Evolutionary conservation across 2,888 invertebrate genomes (phyloP), one percentile per base, ranked within the genome.

Genomic region (Dicyrtomina minuta): DNA sequence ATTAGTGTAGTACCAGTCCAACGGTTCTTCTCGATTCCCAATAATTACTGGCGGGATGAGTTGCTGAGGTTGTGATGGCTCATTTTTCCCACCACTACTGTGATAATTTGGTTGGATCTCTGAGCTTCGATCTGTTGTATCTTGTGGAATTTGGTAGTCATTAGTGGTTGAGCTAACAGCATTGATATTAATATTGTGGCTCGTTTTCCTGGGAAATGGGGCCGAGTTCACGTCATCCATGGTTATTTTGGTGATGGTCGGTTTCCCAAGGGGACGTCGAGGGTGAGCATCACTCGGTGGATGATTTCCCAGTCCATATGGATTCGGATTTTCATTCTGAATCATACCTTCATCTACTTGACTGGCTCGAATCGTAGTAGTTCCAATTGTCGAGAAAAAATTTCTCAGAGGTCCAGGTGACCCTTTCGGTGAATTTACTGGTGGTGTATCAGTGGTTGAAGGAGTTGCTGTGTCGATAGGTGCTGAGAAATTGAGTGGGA

Each of bases 1-100:
- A 81, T 91, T 92, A 75, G 89, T 89, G 81, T 90, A 93, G 81
- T 93, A 93, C 93, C 93, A 93, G 65, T 80, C 80, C 12, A 69
- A 49, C 0, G 75, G 74, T 27, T 75, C 75, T 41, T 75, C 72
- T 17, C 68, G 53, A 26, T 70, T 74, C 15, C 70, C 75, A n/a
- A 75, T 74, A 60, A 78, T 70, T 26, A 78, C 75, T 10, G 78
- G 78, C 15, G 78, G 78, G 46, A 75, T 56, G 26, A 75, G 51
- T 43, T 68, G 59, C 24, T 68, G 68, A 17, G 68, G 68, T 17
- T 68, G 12, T 70, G 75, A 43, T 10, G 62, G 49, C 26, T 59
- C 59, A 13, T 33, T 65, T 33, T 58, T 49, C 4, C 33, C 33
- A 33, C 33, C 8, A 8, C 4, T 33, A 33, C 33, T 33, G 26